phyloP scores from a whole-genome alignment of 2,888 invertebrate species.

The Lasius platythorax region DNA sequence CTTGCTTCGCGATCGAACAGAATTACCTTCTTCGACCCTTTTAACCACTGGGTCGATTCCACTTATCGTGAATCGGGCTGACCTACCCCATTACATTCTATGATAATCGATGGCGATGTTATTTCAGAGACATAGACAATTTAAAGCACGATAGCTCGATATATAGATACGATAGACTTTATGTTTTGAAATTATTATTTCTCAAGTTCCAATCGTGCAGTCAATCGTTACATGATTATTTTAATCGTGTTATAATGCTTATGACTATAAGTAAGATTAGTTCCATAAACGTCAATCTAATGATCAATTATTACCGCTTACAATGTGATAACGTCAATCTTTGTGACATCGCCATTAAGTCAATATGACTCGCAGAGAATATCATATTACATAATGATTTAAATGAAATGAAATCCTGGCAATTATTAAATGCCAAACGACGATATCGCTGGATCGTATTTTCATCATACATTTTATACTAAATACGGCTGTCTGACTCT shows the following conservation, averaged over 20 bases:
- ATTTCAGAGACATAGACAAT: slow-evolving; percentile 65
- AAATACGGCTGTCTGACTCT: not conserved
- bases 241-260: not conserved
- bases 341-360: not conserved
- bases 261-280: not conserved
- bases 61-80: slow-evolving; percentile 72
- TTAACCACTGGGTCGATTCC: slow-evolving; percentile 69
- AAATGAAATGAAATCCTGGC: not conserved
- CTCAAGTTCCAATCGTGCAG: not conserved
- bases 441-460: not conserved
- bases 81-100: slow-evolving; percentile 70
- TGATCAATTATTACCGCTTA: not conserved
- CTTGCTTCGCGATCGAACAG: slow-evolving; percentile 60
- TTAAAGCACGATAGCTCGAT: slow-evolving; percentile 62
- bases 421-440: not conserved
- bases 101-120: slow-evolving; percentile 73
- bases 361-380: not conserved
- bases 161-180: slow-evolving; percentile 38
- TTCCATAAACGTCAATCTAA: not conserved
- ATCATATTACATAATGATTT: not conserved
- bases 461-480: not conserved
- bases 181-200: slow-evolving; percentile 46
- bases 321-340: not conserved
- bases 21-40: slow-evolving; percentile 69
- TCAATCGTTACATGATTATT: slow-evolving; percentile 8